Conservation (phyloP, 2,888 invertebrate genomes). For the Acronicta aceris region DNA sequence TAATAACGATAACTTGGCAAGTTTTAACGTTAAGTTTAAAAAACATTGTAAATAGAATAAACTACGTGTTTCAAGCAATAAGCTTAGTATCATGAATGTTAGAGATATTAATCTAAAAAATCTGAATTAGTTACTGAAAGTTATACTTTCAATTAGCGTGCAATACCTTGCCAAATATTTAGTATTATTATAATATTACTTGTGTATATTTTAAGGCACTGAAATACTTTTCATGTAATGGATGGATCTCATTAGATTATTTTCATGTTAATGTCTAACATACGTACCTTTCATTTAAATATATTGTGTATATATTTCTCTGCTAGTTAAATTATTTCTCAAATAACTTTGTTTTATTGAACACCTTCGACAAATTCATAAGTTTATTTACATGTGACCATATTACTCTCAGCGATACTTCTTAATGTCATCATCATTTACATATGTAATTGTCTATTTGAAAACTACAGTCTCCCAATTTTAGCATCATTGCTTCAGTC, state of each 20-base stretch:
- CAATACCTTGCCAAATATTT: conserved; percentile 28
- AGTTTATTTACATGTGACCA: background rate
- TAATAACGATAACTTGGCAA: conserved; percentile 26
- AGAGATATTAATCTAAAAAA: conserved; percentile 32
- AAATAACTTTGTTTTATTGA: conserved; percentile 25
- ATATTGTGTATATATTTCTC: conserved; percentile 42
- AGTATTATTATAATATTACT: conserved; percentile 27
- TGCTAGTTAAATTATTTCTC: conserved; percentile 44
- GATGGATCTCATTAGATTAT: conserved; percentile 41
- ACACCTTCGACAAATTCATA: background rate
- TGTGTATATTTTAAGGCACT: conserved; percentile 34
- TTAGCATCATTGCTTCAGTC: no score
- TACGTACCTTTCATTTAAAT: conserved; percentile 20
- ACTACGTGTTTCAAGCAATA: conserved; percentile 86
- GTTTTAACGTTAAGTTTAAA: conserved; percentile 37
- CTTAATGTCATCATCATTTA: no score
- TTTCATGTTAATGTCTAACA: conserved; percentile 35
- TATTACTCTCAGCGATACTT: background rate
- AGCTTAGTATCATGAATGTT: conserved; percentile 56
- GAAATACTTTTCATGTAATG: conserved; percentile 49
- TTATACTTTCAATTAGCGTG: conserved; percentile 3
- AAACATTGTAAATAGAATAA: conserved; percentile 61
- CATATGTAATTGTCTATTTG: no score
- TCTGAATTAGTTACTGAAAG: conserved; percentile 26
- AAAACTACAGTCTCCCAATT: no score